Evolutionary conservation across 1,140 invertebrate species (phyloP).

Genomic region (Lordiphosa collinella): DNA sequence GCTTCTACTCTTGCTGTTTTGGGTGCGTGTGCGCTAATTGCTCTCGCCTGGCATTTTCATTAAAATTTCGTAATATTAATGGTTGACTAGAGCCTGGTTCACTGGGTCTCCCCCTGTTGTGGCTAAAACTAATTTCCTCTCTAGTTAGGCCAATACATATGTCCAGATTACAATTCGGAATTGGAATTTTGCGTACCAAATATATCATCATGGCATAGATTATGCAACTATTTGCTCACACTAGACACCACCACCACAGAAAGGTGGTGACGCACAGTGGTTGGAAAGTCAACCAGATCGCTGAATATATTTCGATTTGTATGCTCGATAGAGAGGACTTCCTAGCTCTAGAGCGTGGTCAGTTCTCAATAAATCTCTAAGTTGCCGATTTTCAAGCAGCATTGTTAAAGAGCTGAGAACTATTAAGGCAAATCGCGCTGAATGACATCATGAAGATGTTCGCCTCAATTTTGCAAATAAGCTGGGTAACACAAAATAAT

Average conservation of each 20-base stretch:
- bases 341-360: no score
- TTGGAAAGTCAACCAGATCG: no score
- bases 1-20: background rate
- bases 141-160: conserved; percentile 11
- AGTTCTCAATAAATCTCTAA: no score
- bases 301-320: no score
- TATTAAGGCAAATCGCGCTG: no score
- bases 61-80: conserved; percentile 74
- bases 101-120: conserved; percentile 10
- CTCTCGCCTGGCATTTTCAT: conserved; percentile 56
- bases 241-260: background rate
- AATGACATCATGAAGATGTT: no score
- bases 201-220: conserved; percentile 45
- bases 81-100: conserved; percentile 9
- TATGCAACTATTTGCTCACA: conserved; percentile 65
- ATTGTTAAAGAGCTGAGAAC: no score
- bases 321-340: no score
- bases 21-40: conserved; percentile 34
- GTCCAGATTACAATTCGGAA: conserved; percentile 26
- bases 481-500: no score
- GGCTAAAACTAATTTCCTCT: conserved; percentile 70
- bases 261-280: background rate
- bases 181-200: conserved; percentile 18
- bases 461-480: no score
- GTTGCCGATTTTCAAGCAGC: no score